A percentile compares a stretch with the other conserved stretches of the same genome.
These are phyloP conservation scores for Noctua janthe DNA, from an alignment of 2,888 invertebrate species.

Conservation along the genomic window DNA sequence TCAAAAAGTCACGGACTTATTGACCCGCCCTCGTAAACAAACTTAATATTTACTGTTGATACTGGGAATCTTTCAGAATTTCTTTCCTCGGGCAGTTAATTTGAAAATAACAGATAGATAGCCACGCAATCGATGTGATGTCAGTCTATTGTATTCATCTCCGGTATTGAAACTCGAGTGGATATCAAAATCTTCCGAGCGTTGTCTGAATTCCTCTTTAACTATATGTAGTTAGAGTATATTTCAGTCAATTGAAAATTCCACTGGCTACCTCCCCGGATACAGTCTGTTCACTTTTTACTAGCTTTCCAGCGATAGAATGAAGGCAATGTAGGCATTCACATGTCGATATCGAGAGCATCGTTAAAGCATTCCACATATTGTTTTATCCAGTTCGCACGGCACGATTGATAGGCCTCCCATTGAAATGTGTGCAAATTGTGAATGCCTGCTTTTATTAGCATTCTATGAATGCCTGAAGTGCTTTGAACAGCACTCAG, in stretches of 20 bases:
- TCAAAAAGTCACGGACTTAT: too few relatives aligned
- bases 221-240: slow-evolving; percentile 43
- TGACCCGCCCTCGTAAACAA: too few relatives aligned
- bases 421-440: slow-evolving; percentile 38
- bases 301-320: slow-evolving; percentile 31
- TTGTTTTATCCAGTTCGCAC: slow-evolving; percentile 44
- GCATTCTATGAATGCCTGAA: slow-evolving; percentile 16
- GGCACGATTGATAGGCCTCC: slow-evolving; percentile 22
- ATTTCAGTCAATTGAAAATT: slow-evolving; percentile 54
- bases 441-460: slow-evolving; percentile 21
- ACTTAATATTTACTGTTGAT: slow-evolving; percentile 2
- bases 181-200: slow-evolving; percentile 45
- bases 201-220: slow-evolving; percentile 47
- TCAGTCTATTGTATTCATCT: slow-evolving; percentile 45
- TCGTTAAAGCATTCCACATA: slow-evolving; percentile 40
- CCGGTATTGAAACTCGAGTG: slow-evolving; percentile 53
- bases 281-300: slow-evolving; percentile 42
- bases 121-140: slow-evolving; percentile 35
- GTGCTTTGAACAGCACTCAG: slow-evolving; percentile 23
- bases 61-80: not conserved
- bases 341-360: slow-evolving; percentile 49
- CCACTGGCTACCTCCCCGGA: slow-evolving; percentile 18
- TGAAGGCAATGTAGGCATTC: slow-evolving; percentile 19
- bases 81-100: not conserved
- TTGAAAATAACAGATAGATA: slow-evolving; percentile 2